Percentiles rank a stretch among this genome's conserved stretches.
phyloP scores from a whole-genome alignment of 2,888 invertebrate species.

The Rhaphigaster nebulosa region DNA sequence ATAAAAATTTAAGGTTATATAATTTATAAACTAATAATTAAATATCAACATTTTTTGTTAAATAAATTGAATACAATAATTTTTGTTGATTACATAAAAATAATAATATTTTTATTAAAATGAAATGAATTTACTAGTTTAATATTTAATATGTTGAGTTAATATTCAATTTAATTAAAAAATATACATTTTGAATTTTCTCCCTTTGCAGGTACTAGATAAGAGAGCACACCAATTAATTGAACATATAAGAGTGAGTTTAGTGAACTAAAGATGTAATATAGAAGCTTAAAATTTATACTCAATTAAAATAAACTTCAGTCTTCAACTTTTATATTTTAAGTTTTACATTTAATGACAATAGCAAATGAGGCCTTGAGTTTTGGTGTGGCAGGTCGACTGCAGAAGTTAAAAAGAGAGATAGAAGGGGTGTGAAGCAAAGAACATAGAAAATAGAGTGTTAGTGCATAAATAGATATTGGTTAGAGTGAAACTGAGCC shows the following conservation, averaged over 20 bases:
- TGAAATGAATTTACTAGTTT: neutral
- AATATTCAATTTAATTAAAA: neutral
- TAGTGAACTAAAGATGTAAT: neutral
- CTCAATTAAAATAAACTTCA: neutral
- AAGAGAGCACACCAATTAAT: neutral
- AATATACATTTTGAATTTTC: too few species aligned
- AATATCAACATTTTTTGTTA: neutral
- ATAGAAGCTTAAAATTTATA: neutral
- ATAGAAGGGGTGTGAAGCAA: constrained; percentile 63
- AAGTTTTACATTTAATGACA: neutral
- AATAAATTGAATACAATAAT: neutral
- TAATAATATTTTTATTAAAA: neutral
- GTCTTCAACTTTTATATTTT: neutral
- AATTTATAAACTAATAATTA: neutral
- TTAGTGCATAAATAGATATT: constrained; percentile 63
- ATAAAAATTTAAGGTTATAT: neutral
- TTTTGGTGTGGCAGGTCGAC: constrained; percentile 58
- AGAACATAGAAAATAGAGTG: constrained; percentile 59
- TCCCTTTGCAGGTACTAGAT: too few species aligned
- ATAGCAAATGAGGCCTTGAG: constrained; percentile 26
- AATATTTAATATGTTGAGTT: neutral
- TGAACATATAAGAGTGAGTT: neutral
- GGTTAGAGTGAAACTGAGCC: constrained; percentile 61
- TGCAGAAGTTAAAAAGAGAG: constrained; percentile 60
- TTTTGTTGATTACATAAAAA: neutral